A percentile compares a stretch with the other conserved stretches of the same genome.
Conservation (phyloP, 1,140 invertebrate species). For the Hycleus phaleratus region DNA sequence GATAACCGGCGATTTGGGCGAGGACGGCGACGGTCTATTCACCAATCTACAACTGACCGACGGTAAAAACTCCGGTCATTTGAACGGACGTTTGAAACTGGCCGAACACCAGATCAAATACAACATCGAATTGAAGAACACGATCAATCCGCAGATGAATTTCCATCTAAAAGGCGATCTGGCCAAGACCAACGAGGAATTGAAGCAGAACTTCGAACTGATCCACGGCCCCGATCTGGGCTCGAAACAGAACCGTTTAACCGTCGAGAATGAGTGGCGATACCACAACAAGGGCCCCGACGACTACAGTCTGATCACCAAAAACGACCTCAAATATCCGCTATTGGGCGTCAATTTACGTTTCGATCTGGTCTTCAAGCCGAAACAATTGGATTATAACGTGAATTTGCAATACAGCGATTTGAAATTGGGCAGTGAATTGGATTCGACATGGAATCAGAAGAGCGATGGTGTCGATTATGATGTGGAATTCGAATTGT, state of each 20-base stretch:
- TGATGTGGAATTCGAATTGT: constrained; percentile 48
- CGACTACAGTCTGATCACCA: constrained; percentile 27
- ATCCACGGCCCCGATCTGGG: constrained; percentile 55
- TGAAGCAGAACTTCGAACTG: constrained; percentile 47
- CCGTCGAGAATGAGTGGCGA: constrained; percentile 21
- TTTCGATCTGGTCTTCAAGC: constrained; percentile 45
- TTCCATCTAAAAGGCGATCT: constrained; percentile 48
- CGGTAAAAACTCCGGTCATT: constrained; percentile 42
- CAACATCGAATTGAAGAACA: constrained; percentile 45
- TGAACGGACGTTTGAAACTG: constrained; percentile 40
- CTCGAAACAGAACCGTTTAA: constrained; percentile 48
- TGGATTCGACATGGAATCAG: constrained; percentile 46
- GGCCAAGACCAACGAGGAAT: constrained; percentile 27
- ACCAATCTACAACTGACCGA: constrained; percentile 48
- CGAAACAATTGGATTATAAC: constrained; percentile 46
- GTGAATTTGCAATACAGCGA: constrained; percentile 46
- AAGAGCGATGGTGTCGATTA: constrained; percentile 49
- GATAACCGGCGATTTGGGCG: constrained; percentile 46
- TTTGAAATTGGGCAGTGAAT: constrained; percentile 48
- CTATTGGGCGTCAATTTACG: constrained; percentile 40
- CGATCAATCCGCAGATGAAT: constrained; percentile 50
- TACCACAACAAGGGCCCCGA: constrained; percentile 20
- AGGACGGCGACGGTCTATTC: constrained; percentile 37
- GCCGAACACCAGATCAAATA: constrained; percentile 37
- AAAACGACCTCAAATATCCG: constrained; percentile 48